Percentiles rank a stretch among this genome's conserved stretches.
Conservation (phyloP, 1,140 invertebrate genomes). For the Epicauta chinensis region DNA sequence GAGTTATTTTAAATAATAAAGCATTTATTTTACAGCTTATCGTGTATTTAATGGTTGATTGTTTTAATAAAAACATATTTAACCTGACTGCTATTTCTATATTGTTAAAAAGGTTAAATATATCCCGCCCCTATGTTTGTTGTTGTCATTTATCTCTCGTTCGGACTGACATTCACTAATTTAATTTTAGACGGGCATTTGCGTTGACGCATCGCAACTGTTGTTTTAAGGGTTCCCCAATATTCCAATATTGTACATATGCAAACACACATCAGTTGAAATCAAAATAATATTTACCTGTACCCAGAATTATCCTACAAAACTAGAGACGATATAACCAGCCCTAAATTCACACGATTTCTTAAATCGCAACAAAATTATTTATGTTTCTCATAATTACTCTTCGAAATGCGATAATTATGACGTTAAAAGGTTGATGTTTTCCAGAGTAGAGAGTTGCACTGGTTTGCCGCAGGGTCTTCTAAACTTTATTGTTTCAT, state of each 20-base stretch:
- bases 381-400: too few relatives aligned
- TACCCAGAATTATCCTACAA: too few relatives aligned
- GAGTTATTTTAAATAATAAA: too few relatives aligned
- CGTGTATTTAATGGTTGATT: not conserved
- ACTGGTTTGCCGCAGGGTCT: too few relatives aligned
- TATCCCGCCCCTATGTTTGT: slow-evolving; percentile 18
- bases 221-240: slow-evolving; percentile 32
- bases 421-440: too few relatives aligned
- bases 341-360: too few relatives aligned
- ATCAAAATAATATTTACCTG: slow-evolving; percentile 1
- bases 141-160: slow-evolving; percentile 19
- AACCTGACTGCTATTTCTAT: slow-evolving; percentile 3
- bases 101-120: slow-evolving; percentile 20
- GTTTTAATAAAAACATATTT: not conserved
- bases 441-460: too few relatives aligned
- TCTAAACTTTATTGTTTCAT: too few relatives aligned
- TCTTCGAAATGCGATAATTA: too few relatives aligned
- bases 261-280: slow-evolving; percentile 6
- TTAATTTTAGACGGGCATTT: slow-evolving; percentile 27
- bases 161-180: slow-evolving; percentile 20
- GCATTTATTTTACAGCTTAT: too few relatives aligned
- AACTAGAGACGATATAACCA: too few relatives aligned
- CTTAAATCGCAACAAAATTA: too few relatives aligned
- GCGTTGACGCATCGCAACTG: slow-evolving; percentile 26
- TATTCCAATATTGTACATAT: slow-evolving; percentile 17